These are phyloP conservation scores for Geodia barretti DNA, from an alignment of 37 sponge, comb jelly and placozoan genomes.

Conservation along the genomic window DNA sequence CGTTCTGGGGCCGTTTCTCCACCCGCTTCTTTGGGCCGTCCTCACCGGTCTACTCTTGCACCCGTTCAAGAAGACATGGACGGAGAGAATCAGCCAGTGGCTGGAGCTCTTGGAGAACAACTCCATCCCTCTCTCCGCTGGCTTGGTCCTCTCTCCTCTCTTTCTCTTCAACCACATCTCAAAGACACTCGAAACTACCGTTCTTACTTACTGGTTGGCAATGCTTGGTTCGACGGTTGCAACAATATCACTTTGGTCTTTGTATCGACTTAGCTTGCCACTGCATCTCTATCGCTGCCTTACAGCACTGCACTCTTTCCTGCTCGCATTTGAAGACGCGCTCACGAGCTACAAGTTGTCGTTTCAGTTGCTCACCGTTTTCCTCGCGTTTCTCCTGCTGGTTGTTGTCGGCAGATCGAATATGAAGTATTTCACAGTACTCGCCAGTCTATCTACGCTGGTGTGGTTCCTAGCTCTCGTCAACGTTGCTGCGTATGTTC, in stretches of 20 bases:
- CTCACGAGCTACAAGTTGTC: slow-evolving; percentile 6
- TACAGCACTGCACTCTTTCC: neutral
- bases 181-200: neutral
- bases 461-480: slow-evolving; percentile 43
- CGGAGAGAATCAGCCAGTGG: slow-evolving; percentile 50
- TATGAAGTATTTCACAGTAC: neutral
- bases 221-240: neutral
- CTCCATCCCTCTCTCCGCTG: slow-evolving; percentile 43
- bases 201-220: neutral
- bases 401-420: neutral
- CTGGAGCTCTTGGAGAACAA: slow-evolving; percentile 8
- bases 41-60: slow-evolving; percentile 81
- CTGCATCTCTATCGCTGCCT: slow-evolving; percentile 5
- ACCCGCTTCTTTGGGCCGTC: slow-evolving; percentile 95
- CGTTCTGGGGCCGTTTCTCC: slow-evolving; percentile 85
- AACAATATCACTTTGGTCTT: neutral
- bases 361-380: slow-evolving; percentile 13
- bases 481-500: neutral
- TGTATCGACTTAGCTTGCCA: slow-evolving; percentile 16
- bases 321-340: neutral
- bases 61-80: slow-evolving; percentile 85
- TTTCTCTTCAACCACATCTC: slow-evolving; percentile 46
- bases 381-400: neutral
- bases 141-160: slow-evolving; percentile 58
- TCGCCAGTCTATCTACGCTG: slow-evolving; percentile 4